Evolutionary conservation across 2,888 invertebrate species (phyloP).

Genomic region (Drosophila meridionalis): DNA sequence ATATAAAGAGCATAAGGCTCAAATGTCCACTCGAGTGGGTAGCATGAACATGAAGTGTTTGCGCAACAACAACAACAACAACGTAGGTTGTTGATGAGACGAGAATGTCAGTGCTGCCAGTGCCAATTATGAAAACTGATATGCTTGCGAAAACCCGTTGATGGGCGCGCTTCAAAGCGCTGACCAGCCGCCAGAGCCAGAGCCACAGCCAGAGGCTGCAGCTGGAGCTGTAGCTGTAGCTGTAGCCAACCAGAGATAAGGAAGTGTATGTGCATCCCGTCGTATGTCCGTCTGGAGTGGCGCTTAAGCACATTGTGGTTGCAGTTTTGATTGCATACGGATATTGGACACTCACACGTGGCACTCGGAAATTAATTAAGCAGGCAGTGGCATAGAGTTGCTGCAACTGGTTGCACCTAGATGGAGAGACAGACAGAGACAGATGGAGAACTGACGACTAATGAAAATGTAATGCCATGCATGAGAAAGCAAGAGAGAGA

Average conservation of each 20-base stretch:
- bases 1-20: slow-evolving; percentile 60
- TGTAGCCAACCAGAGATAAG: slow-evolving; percentile 16
- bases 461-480: slow-evolving; percentile 72
- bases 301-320: slow-evolving; percentile 66
- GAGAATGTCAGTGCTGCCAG: slow-evolving; percentile 66
- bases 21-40: slow-evolving; percentile 80
- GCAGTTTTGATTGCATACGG: slow-evolving; percentile 73
- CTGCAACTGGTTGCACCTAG: slow-evolving; percentile 24
- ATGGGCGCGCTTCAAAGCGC: slow-evolving; percentile 76
- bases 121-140: slow-evolving; percentile 82
- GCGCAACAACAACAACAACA: slow-evolving; percentile 66
- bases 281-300: slow-evolving; percentile 30
- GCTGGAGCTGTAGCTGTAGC: neutral
- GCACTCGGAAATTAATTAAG: slow-evolving; percentile 79
- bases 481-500: neutral
- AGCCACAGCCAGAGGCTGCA: neutral
- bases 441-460: slow-evolving; percentile 29
- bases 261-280: slow-evolving; percentile 12
- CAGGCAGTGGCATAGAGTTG: slow-evolving; percentile 43
- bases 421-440: slow-evolving; percentile 9
- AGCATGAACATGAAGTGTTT: slow-evolving; percentile 82
- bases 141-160: slow-evolving; percentile 79
- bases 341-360: slow-evolving; percentile 81
- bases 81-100: slow-evolving; percentile 35
- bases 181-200: slow-evolving; percentile 21